Evolutionary conservation across 2,888 invertebrate genomes (phyloP).

Genomic region (Xestia sexstrigata): DNA sequence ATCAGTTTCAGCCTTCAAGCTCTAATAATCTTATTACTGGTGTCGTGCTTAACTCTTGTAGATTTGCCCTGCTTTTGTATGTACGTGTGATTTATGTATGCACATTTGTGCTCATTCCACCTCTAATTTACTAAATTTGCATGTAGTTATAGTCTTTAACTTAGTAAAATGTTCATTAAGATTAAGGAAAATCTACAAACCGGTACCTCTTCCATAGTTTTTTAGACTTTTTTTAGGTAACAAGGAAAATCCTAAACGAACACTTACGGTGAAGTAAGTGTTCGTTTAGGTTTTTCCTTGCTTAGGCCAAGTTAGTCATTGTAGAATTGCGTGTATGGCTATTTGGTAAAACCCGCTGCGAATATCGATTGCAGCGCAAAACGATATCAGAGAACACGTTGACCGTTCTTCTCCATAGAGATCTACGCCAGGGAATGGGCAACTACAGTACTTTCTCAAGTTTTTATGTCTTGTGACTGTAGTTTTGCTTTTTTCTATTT

Average conservation of each 20-base stretch:
- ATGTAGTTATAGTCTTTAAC: too few relatives aligned
- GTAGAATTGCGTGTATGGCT: background rate
- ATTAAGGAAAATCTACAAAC: background rate
- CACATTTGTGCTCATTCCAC: background rate
- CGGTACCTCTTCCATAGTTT: background rate
- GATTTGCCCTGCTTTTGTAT: constrained; percentile 7
- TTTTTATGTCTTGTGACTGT: too few relatives aligned
- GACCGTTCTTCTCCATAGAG: too few relatives aligned
- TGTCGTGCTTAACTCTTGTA: background rate
- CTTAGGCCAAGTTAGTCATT: constrained; percentile 2
- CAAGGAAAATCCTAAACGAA: constrained; percentile 35
- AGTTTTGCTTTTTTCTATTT: too few relatives aligned
- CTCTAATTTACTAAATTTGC: too few relatives aligned
- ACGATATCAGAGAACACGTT: background rate
- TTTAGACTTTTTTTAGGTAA: constrained; percentile 19
- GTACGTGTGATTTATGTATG: background rate
- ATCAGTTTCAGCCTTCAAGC: constrained; percentile 35
- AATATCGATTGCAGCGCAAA: constrained; percentile 25
- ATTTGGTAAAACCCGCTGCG: constrained; percentile 49
- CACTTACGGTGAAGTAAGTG: too few relatives aligned
- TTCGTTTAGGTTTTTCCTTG: too few relatives aligned
- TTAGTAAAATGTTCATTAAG: background rate
- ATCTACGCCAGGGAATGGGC: too few relatives aligned
- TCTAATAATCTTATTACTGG: constrained; percentile 33
- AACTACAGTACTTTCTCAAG: too few relatives aligned